Conservation (phyloP, 2,797 vertebrate genomes). For the Rhabdomys pumilio region DNA sequence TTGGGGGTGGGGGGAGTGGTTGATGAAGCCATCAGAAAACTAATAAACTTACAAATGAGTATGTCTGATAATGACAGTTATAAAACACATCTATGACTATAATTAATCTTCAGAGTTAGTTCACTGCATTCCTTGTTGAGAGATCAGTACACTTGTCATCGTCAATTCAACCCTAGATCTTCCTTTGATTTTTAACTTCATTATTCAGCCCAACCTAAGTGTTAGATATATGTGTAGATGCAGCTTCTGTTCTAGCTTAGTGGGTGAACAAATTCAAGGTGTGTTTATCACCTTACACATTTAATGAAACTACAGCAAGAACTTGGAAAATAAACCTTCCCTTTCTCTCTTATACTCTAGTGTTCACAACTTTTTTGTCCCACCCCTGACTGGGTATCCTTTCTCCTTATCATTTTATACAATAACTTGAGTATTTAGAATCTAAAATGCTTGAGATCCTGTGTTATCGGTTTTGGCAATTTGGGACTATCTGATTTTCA, state of each 20-base stretch:
- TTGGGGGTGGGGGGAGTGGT: not conserved
- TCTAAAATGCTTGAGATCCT: not conserved
- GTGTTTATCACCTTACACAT: not conserved
- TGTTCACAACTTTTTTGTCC: not conserved
- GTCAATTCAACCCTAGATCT: constrained; percentile 30
- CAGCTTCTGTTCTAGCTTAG: not conserved
- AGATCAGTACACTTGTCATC: not conserved
- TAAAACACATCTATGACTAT: not conserved
- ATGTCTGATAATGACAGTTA: not conserved
- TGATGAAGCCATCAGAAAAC: not conserved
- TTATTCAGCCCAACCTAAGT: constrained; percentile 23
- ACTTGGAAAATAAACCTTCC: constrained; percentile 45
- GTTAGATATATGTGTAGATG: not conserved
- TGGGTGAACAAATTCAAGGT: constrained; percentile 21
- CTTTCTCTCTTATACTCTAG: not conserved
- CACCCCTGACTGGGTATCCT: not conserved
- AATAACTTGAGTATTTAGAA: not conserved
- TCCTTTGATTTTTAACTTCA: constrained; percentile 49
- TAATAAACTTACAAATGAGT: not conserved
- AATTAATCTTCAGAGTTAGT: not conserved
- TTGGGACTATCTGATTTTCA: not conserved
- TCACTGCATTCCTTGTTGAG: not conserved
- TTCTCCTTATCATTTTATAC: constrained; percentile 34
- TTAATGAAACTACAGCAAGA: constrained; percentile 17
- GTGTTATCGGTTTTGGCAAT: not conserved